Percentiles rank a stretch among this genome's conserved stretches.
Evolutionary conservation across 2,113 vertebrate species (phyloP).

Genomic region (Percopsis transmontana): DNA sequence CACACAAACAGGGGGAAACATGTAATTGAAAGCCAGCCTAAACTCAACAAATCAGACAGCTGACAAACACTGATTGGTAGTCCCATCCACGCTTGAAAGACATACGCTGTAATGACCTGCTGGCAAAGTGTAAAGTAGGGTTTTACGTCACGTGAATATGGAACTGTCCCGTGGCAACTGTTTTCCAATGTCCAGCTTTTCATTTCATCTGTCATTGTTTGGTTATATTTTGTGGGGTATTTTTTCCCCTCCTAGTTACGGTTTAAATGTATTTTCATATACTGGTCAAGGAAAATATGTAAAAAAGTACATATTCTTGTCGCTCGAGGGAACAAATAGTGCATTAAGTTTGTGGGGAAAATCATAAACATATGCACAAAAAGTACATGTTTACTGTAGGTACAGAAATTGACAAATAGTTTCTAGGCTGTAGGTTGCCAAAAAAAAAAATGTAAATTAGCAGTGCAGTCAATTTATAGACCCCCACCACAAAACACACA

Average conservation of each 20-base stretch:
- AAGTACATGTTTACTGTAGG: too few relatives aligned
- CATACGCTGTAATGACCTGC: conserved; percentile 17
- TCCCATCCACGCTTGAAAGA: conserved; percentile 16
- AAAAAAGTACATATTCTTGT: too few relatives aligned
- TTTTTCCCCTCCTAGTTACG: not conserved
- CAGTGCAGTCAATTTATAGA: not conserved
- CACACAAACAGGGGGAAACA: conserved; percentile 52
- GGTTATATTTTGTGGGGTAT: not conserved
- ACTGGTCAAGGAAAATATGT: too few relatives aligned
- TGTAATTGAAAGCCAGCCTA: conserved; percentile 58
- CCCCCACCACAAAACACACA: not conserved
- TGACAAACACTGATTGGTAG: conserved; percentile 46
- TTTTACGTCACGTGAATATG: not conserved
- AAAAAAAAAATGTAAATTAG: too few relatives aligned
- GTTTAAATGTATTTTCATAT: too few relatives aligned
- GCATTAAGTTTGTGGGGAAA: too few relatives aligned
- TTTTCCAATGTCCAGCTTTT: not conserved
- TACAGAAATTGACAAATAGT: not conserved
- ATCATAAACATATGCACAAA: too few relatives aligned
- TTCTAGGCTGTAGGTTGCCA: not conserved
- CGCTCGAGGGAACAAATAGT: too few relatives aligned
- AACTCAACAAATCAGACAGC: conserved; percentile 46
- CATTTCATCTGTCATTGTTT: not conserved
- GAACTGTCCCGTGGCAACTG: not conserved
- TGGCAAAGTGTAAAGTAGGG: not conserved